Evolutionary conservation across 1,140 invertebrate species (phyloP), one percentile per base, ranked within the genome.

Genomic region (Ctenoplectra terminalis): DNA sequence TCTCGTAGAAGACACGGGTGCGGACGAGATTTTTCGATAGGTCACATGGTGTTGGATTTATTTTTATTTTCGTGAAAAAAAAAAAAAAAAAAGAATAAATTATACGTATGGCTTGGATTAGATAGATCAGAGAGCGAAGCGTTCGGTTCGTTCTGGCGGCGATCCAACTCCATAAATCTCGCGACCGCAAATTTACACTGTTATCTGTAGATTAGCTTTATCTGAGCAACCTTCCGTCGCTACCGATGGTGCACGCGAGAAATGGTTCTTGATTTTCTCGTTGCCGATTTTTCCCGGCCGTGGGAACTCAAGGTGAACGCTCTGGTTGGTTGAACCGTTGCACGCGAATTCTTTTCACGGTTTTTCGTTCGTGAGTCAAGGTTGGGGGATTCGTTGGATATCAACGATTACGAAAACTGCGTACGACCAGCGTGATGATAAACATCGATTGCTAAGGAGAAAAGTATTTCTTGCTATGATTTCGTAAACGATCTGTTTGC

Each of bases 131-230:
- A 34, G 52, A 29, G 34, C 2, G 23, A 1, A 11, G 13, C 6
- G 7, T 60, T 63, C 46, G 67, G 76, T 1, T 50, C 23, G 4
- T 11, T 40, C 56, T 61, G 67, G 56, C 77, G 7, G 15, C 46
- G 60, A 56, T 66, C 82, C 76, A 50, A 11, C 70, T 52, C 71
- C 60, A 67, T 73, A 66, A 71, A 63, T 73, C 76, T 80, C 43
- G 52, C 4, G 17, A 56, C 63, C 75, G 52, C 37, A 72, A 72
- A 83, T 73, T 82, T 79, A 67, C 66, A 79, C 81, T 29, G 13
- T 61, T 70, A 81, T 81, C 79, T 26, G 40, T 37, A 67, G 79
- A 81, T 83, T 80, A 80, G 31, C 60, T 72, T 73, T 80, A 79
- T 83, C 61, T 66, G 40, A 26, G 31, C 79, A 61, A 75, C 60